Conservation (phyloP, 35 echinoderm and acorn worm species). For the Ophiothrix spiculata region DNA sequence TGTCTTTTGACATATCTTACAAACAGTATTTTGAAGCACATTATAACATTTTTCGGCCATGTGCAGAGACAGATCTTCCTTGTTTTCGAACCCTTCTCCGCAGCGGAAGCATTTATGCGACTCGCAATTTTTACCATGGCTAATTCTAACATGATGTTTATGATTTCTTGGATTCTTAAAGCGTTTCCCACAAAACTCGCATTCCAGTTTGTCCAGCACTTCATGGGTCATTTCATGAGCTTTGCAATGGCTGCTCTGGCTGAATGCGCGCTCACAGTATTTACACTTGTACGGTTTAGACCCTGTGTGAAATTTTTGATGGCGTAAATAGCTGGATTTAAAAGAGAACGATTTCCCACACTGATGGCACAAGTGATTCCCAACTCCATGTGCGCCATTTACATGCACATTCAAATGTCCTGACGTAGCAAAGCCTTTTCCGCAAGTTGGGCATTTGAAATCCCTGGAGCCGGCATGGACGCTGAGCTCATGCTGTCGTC, state of each 20-base stretch:
- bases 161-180: not conserved
- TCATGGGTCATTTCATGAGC: not conserved
- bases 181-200: not conserved
- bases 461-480: not conserved
- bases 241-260: not conserved
- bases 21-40: not conserved
- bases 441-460: not conserved
- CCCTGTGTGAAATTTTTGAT: not conserved
- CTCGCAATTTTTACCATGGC: not conserved
- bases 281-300: not conserved
- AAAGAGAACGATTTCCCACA: not conserved
- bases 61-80: not conserved
- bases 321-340: not conserved
- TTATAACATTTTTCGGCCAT: not conserved
- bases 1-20: not conserved
- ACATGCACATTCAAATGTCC: not conserved
- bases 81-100: not conserved
- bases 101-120: not conserved
- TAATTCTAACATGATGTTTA: not conserved
- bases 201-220: not conserved
- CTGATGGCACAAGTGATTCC: not conserved
- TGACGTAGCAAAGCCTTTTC: not conserved
- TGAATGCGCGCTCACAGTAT: not conserved
- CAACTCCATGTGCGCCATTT: not conserved
- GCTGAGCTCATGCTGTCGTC: not conserved